Evolutionary conservation across 2,113 vertebrate genomes (phyloP).

Genomic region (Natator depressus): DNA sequence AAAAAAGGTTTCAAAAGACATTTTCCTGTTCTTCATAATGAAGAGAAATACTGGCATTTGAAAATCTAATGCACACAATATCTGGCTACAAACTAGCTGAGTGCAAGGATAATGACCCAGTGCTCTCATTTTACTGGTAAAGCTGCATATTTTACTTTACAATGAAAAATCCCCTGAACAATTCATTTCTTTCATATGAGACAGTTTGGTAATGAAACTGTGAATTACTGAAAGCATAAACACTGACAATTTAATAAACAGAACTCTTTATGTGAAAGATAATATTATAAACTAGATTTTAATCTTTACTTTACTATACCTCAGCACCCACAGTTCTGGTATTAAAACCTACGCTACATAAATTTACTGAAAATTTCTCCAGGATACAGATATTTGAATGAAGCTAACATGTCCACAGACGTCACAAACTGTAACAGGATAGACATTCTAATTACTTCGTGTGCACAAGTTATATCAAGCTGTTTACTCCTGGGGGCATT

Average conservation of each 20-base stretch:
- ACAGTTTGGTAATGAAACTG: background rate
- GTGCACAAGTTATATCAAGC: background rate
- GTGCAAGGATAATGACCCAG: background rate
- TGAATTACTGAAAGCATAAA: background rate
- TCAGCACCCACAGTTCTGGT: background rate
- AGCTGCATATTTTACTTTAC: background rate
- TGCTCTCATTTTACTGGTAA: background rate
- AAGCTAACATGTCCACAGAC: background rate
- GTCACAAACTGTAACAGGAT: background rate
- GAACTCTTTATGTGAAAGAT: background rate
- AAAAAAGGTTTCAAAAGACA: background rate
- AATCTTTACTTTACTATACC: background rate
- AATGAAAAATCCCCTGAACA: background rate
- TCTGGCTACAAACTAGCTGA: background rate
- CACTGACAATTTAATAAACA: background rate
- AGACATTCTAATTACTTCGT: background rate
- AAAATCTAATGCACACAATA: background rate
- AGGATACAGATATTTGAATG: accelerated
- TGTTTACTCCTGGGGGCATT: background rate
- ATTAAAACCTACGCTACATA: background rate
- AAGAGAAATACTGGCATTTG: background rate
- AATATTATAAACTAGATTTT: background rate
- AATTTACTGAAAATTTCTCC: background rate
- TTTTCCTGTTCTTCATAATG: background rate
- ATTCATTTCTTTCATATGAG: background rate